Evolutionary conservation across 2,888 invertebrate genomes (phyloP).

Genomic region (Calliphora vomitoria): DNA sequence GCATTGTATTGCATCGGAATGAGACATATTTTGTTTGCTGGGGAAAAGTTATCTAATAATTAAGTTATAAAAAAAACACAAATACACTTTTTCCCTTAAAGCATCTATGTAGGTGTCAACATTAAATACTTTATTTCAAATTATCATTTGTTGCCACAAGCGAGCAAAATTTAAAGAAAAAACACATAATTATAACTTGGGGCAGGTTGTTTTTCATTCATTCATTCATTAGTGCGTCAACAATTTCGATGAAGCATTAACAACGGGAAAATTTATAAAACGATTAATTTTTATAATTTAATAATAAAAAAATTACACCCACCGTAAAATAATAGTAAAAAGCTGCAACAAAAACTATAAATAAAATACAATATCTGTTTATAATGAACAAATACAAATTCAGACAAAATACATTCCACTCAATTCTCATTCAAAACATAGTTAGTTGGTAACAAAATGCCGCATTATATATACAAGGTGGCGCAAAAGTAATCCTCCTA

Average conservation of each 20-base stretch:
- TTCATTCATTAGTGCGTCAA: slow-evolving; percentile 12
- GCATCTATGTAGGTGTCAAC: slow-evolving; percentile 19
- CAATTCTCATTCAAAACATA: slow-evolving; percentile 1
- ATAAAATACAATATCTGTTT: background rate
- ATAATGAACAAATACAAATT: slow-evolving; percentile 37
- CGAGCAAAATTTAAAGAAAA: background rate
- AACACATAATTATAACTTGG: slow-evolving; percentile 26
- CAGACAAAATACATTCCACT: background rate
- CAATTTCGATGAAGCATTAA: slow-evolving; percentile 8
- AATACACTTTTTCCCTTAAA: background rate
- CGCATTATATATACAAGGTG: too few relatives aligned
- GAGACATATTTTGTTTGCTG: too few relatives aligned
- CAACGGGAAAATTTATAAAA: slow-evolving; percentile 3
- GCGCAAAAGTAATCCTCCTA: too few relatives aligned
- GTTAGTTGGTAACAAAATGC: slow-evolving; percentile 31
- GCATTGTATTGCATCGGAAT: too few relatives aligned
- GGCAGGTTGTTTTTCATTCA: background rate
- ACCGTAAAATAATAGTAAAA: slow-evolving; percentile 6
- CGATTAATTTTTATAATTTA: background rate
- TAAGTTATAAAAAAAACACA: background rate
- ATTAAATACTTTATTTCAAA: slow-evolving; percentile 30
- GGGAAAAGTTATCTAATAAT: background rate
- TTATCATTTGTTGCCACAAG: background rate
- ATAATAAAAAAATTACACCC: slow-evolving; percentile 27
- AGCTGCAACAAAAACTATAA: background rate